Conservation (phyloP, 2,888 invertebrate genomes). For the Philopedon plagiatum region DNA sequence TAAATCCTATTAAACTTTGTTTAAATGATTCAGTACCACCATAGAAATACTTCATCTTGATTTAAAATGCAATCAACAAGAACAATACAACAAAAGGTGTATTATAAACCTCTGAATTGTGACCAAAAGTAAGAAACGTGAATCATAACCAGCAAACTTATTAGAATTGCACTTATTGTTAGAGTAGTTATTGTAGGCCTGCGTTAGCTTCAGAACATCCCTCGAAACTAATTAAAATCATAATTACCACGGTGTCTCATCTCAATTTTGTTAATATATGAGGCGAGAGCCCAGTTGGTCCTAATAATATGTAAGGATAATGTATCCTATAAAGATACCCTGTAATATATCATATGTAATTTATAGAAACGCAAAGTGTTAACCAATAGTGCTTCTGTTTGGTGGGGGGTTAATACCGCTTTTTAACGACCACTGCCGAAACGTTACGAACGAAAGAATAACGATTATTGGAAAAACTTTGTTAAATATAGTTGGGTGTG, state of each 20-base stretch:
- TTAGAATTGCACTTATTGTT: too few relatives aligned
- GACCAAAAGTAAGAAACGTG: too few relatives aligned
- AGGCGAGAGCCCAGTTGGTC: slow-evolving; percentile 67
- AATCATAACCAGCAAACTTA: too few relatives aligned
- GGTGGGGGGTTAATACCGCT: slow-evolving; percentile 66
- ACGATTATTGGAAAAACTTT: background rate
- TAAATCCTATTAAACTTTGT: too few relatives aligned
- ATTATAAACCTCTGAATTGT: too few relatives aligned
- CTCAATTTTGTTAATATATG: slow-evolving; percentile 58
- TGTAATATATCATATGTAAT: slow-evolving; percentile 70
- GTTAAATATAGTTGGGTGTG: background rate
- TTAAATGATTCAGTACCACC: too few relatives aligned
- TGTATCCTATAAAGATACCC: slow-evolving; percentile 71
- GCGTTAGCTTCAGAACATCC: slow-evolving; percentile 17
- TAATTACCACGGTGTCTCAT: slow-evolving; percentile 65
- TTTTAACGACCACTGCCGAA: slow-evolving; percentile 71
- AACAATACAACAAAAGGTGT: too few relatives aligned
- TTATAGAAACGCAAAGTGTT: slow-evolving; percentile 66
- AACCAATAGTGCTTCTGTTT: slow-evolving; percentile 70
- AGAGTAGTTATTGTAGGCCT: background rate
- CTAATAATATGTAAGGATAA: slow-evolving; percentile 69
- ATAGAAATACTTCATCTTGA: too few relatives aligned
- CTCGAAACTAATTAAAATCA: slow-evolving; percentile 37
- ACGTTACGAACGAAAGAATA: slow-evolving; percentile 1
- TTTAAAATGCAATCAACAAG: too few relatives aligned